phyloP scores from a whole-genome alignment of 2,113 vertebrate species.

The Diphyllodes magnificus region DNA sequence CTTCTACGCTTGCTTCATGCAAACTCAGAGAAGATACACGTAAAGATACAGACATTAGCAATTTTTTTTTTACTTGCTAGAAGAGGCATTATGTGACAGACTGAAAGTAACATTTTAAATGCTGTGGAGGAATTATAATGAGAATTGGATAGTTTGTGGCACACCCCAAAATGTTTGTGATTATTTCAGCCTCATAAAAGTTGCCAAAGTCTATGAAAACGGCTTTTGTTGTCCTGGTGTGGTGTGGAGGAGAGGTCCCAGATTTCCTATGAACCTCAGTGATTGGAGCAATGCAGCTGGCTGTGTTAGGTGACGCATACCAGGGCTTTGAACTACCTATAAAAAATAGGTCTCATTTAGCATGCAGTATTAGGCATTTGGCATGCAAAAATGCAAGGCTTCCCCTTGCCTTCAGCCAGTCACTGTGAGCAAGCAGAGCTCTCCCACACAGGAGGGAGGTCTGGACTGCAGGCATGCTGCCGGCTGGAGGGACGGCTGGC shows the following conservation, averaged over 20 bases:
- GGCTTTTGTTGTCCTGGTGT: constrained; percentile 44
- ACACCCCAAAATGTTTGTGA: constrained; percentile 39
- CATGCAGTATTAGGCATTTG: neutral
- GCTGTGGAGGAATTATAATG: constrained; percentile 45
- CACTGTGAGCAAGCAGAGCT: neutral
- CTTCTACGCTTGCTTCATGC: neutral
- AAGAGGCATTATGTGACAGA: neutral
- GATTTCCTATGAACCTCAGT: constrained; percentile 38
- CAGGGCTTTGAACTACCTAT: constrained; percentile 57
- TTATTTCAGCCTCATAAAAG: constrained; percentile 59
- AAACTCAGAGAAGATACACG: neutral
- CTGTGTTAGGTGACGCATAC: constrained; percentile 66
- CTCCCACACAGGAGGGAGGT: neutral
- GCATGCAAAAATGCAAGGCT: neutral
- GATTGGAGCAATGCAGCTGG: constrained; percentile 2
- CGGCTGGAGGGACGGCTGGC: neutral
- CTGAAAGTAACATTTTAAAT: constrained; percentile 29
- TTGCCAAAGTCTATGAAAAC: constrained; percentile 54
- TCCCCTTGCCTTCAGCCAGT: neutral
- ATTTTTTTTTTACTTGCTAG: neutral
- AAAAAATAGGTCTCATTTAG: constrained; percentile 27
- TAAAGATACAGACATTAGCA: neutral
- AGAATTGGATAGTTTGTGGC: constrained; percentile 39
- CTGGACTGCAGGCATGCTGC: accelerated
- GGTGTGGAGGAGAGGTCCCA: constrained; percentile 51